Base-by-base conservation (phyloP, 2,888 invertebrate genomes). In the Hetaerina titia region DNA sequence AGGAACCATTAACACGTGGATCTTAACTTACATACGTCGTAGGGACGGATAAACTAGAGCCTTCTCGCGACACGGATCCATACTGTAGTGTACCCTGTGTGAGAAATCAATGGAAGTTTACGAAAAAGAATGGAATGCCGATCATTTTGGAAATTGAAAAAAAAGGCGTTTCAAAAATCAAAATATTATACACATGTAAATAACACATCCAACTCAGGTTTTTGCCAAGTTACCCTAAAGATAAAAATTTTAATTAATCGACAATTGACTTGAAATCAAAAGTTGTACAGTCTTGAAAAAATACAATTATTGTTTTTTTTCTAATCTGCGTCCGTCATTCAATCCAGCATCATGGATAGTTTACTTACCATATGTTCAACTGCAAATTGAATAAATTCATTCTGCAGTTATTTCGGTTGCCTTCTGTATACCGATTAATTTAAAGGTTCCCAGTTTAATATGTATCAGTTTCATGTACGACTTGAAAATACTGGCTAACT, bases 11-110 rank as follows among this genome's bases (percentile, higher is more conserved):
- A 69, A 92, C 92, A 92, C 92, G 69, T 92, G 92, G 92, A 56
- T 92, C 92, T 92, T 64, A 74, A 97, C 97, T 97, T 97, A 97
- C 97, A 97, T 97, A 98, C 96, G 98, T 97, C 96, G 98, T 98
- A 97, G 98, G 98, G 97, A 98, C 98, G 97, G 98, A 98, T 97
- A 98, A 98, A 97, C 98, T 98, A 97, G 98, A 98, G 97, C 98
- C 98, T 97, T 97, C 98, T 97, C 96, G 97, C 97, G 96, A 98
- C 97, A 96, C 96, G 95, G 96, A 96, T 97, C 97, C 97, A 97
- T 97, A 97, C 97, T 97, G 97, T 97, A 97, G 97, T 96, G 97
- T 92, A 92, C 92, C 92, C 92, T 92, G 92, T 92, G 92, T 92
- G 74, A 92, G 92, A 92, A 92, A 92, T 92, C 92, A 92, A 92